Conservation (phyloP, 2,113 vertebrate genomes). For the Callipepla squamata region DNA sequence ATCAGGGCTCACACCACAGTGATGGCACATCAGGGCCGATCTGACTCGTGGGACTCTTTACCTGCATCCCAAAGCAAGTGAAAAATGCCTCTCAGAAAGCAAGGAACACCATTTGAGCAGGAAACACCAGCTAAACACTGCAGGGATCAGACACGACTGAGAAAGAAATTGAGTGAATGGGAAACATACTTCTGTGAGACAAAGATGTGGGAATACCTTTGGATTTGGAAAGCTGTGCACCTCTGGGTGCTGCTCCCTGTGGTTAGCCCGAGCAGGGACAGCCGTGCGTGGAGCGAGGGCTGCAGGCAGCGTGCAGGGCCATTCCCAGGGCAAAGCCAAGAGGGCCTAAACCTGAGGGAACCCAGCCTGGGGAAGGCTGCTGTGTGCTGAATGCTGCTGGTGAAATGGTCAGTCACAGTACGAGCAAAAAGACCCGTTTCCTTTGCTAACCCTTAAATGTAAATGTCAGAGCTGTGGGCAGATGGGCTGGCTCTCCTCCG, state of each 20-base stretch:
- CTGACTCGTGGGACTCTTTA: neutral
- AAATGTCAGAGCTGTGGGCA: neutral
- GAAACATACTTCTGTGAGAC: neutral
- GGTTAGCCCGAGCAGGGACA: neutral
- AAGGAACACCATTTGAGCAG: neutral
- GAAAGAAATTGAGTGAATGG: neutral
- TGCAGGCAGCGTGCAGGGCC: neutral
- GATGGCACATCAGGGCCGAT: neutral
- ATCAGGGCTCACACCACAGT: accelerated
- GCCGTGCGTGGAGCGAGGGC: neutral
- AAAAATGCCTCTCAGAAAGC: neutral
- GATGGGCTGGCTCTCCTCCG: neutral
- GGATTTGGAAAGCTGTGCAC: neutral
- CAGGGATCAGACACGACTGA: neutral
- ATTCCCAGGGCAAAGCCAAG: neutral
- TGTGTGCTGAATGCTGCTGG: neutral
- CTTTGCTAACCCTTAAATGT: neutral
- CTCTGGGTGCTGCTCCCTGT: neutral
- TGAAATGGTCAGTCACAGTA: neutral
- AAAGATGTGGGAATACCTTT: neutral
- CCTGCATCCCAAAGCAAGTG: neutral
- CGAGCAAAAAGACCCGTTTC: neutral
- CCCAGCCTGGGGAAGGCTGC: neutral
- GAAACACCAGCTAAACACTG: neutral
- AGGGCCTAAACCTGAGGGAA: neutral